Percentiles rank a stretch among this genome's conserved stretches.
These are phyloP conservation scores for Phrynocephalus forsythii DNA, from an alignment of 2,797 vertebrate species.

Conservation along the genomic window DNA sequence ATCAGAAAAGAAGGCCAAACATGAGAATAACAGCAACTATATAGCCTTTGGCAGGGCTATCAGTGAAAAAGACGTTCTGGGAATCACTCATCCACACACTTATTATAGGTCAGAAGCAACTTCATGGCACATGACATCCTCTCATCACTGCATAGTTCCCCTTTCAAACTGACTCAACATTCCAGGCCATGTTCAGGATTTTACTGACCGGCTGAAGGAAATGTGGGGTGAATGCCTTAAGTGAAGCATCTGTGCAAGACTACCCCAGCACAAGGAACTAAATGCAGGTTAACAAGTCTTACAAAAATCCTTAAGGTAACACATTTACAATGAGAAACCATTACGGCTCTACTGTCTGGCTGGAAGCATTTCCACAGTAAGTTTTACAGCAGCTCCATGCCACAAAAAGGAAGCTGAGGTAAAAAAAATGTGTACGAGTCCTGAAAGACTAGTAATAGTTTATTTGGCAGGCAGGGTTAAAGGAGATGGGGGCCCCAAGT, in stretches of 20 bases:
- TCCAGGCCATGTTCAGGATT: neutral
- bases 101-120: no score
- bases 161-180: slow-evolving; percentile 12
- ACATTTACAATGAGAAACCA: slow-evolving; percentile 13
- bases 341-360: slow-evolving; percentile 14
- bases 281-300: rapidly evolving
- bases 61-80: no score
- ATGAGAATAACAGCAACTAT: no score
- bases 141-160: neutral
- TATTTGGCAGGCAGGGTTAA: slow-evolving; percentile 45
- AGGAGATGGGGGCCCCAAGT: neutral
- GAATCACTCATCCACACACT: no score
- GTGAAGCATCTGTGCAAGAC: neutral
- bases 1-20: no score
- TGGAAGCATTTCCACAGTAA: slow-evolving; percentile 6
- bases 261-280: neutral
- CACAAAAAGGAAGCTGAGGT: slow-evolving; percentile 34
- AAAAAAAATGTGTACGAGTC: slow-evolving; percentile 21
- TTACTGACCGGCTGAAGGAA: slow-evolving; percentile 11
- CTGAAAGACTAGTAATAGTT: slow-evolving; percentile 41
- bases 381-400: slow-evolving; percentile 38
- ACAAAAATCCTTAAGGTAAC: neutral
- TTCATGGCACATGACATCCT: neutral
- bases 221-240: neutral
- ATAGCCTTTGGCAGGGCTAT: no score